Base-by-base conservation (phyloP, 92 coral and sea anemone species). In the Galaxea fascicularis region DNA sequence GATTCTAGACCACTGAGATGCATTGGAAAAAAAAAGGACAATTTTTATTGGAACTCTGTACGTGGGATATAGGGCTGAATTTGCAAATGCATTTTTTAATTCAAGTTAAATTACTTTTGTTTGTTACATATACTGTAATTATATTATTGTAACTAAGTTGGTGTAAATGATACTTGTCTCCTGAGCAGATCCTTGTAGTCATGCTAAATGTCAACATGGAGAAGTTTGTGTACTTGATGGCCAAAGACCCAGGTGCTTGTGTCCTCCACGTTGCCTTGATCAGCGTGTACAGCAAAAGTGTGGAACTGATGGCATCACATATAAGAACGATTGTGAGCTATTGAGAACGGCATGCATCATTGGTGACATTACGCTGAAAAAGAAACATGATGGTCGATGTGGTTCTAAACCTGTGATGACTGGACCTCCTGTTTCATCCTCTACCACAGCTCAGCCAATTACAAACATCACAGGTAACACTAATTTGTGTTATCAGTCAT, bases 261-360 rank as follows among this genome's bases (percentile, higher is more conserved):
- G 98, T 54, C 90, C 89, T 1, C 93, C 93, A 62, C 80, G 82
- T 18, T 94, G 98, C 83, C 89, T 91, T 17, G 76, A 21, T 30
- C 77, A 76, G 17, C 59, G 71, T 18, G 24, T 69, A 41, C 63
- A 87, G 25, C 65, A 35, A 8, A 92, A 92, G 11, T 94, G 98
- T 27, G 98, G 93, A 18, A 88, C 93, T 22, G 98, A 94, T 78
- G 90, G 90, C 53, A 58, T 68, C 22, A 76, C 95, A 6, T 94
- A 94, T 84, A 39, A 74, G 35, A 90, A 85, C 59, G 58, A 45
- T 29, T 94, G 98, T 53, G 92, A 87, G 65, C 52, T 94, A 73
- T 60, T 92, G 31, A 72, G 87, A 21, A 85, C 95, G 14, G 95
- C 95, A 4, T 94, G 95, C 69, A 79, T 77, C 22, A 85, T 94